A percentile compares a stretch with the other conserved stretches of the same genome.
These are phyloP conservation scores for Condylura cristata DNA, from an alignment of 2,113 vertebrate species.

Conservation along the genomic window DNA sequence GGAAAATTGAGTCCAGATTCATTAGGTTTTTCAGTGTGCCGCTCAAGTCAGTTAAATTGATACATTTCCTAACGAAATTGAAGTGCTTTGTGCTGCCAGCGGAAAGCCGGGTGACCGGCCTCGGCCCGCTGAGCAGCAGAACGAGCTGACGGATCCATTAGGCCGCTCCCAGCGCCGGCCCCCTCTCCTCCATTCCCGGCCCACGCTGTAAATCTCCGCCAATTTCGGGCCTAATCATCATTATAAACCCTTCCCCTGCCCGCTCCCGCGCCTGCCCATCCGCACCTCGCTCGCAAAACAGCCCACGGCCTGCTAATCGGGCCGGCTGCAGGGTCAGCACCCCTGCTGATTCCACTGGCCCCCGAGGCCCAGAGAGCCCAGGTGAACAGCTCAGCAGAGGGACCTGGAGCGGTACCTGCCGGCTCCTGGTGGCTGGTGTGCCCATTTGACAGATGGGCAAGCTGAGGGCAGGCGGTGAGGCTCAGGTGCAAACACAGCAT, in stretches of 20 bases:
- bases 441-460: background rate
- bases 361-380: background rate
- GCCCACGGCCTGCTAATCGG: conserved; percentile 43
- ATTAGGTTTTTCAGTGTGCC: conserved; percentile 98
- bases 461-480: background rate
- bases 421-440: fast-evolving
- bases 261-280: conserved; percentile 95
- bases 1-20: conserved; percentile 99
- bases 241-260: conserved; percentile 99
- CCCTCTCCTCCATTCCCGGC: conserved; percentile 95
- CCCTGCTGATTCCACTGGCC: conserved; percentile 77
- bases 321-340: conserved; percentile 90
- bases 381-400: fast-evolving
- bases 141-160: conserved; percentile 99
- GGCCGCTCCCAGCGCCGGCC: conserved; percentile 96
- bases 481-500: fast-evolving
- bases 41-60: conserved; percentile 99
- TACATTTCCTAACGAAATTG: conserved; percentile 99
- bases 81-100: conserved; percentile 99
- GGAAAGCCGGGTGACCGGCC: conserved; percentile 99
- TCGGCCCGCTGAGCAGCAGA: conserved; percentile 99
- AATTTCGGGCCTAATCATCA: conserved; percentile 99
- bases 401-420: fast-evolving
- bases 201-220: conserved; percentile 99
- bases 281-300: conserved; percentile 91